Base-by-base conservation (phyloP, 2,797 vertebrate species). In the Pelobates cultripes region DNA sequence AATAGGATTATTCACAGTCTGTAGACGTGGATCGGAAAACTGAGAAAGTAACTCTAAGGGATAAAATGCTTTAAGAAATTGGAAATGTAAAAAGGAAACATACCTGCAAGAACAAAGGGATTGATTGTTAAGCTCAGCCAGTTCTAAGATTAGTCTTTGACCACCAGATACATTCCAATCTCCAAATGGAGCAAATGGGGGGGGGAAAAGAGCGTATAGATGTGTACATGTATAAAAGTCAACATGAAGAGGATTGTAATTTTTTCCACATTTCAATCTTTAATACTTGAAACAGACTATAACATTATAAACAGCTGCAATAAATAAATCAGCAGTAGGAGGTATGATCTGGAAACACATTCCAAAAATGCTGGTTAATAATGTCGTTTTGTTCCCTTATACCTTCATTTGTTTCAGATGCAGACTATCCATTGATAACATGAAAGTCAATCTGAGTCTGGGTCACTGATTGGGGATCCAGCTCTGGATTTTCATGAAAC, bases 261-360 rank as follows among this genome's bases (percentile, higher is more conserved):
- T 91, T 92, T 93, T 95, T 94, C 95, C 94, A 95, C 92, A 95
- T 95, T 95, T 88, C 89, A 89, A 90, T 91, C 89, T 91, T 91
- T 91, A 91, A 90, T 91, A 90, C 92, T 70, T 93, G 91, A 93
- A 94, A 92, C 94, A 91, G 92, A 89, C 92, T 92, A 86, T 92
- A 92, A 94, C 94, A 88, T 87, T 86, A 83, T 69, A 89, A 86
- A 87, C 94, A 95, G 92, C 93, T 93, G 91, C 90, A 91, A 89
- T 89, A 90, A 94, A 93, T 93, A 93, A 94, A 94, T 90, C 42
- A 88, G 88, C 90, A 74, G 90, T 90, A 89, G 91, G 92, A 92
- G 93, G 90, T 83, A 86, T 7, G 64, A 85, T 63, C 88, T 84
- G 89, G 90, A 92, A 92, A 86, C 87, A 41, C 73, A 69, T n/a